Evolutionary conservation across 2,113 vertebrate species (phyloP).

Genomic region (Pomatostomus ruficeps): DNA sequence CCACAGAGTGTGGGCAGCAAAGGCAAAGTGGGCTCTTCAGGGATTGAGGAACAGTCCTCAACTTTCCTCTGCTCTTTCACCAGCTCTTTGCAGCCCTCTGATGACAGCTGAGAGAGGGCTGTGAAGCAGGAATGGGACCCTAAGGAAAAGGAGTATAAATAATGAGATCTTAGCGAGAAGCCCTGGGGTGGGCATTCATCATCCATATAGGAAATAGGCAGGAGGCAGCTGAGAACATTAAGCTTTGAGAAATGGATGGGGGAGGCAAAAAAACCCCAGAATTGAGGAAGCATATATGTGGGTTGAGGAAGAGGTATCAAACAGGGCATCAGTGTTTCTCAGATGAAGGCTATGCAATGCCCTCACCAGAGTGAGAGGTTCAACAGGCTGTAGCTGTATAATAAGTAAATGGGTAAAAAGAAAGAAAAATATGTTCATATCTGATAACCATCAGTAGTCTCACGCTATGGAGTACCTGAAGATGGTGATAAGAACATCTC

Average conservation of each 20-base stretch:
- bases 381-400: neutral
- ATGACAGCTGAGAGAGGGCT: neutral
- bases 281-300: neutral
- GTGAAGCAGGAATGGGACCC: neutral
- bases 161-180: neutral
- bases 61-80: neutral
- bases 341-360: neutral
- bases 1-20: neutral
- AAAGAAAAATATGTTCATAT: neutral
- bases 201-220: neutral
- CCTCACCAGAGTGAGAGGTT: neutral
- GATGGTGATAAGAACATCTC: neutral
- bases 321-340: neutral
- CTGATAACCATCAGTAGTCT: neutral
- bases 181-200: neutral
- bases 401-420: neutral
- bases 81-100: neutral
- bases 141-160: neutral
- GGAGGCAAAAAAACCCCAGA: neutral
- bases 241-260: neutral
- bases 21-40: neutral
- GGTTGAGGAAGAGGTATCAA: neutral
- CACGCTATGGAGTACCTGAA: neutral
- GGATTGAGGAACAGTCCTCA: neutral
- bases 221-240: neutral